These are phyloP conservation scores for Haliaeetus leucogaster DNA, from an alignment of 2,113 vertebrate genomes.

Conservation along the genomic window DNA sequence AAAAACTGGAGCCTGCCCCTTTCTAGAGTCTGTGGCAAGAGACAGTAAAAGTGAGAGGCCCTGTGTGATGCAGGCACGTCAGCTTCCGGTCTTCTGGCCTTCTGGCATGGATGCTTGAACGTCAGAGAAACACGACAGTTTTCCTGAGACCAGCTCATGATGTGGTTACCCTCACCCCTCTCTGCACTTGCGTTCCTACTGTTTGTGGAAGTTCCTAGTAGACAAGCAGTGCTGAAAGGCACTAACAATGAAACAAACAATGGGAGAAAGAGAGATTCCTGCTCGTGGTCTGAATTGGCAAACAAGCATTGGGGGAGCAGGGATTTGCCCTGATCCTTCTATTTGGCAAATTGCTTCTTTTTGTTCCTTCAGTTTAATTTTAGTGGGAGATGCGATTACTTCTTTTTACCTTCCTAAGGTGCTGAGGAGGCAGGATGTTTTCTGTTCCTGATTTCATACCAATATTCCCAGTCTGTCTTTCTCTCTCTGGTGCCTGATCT, in stretches of 20 bases:
- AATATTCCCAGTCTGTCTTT: neutral
- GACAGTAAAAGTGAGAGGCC: neutral
- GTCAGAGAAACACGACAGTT: fast-evolving
- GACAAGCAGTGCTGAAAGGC: neutral
- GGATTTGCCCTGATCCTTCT: neutral
- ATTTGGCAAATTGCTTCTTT: neutral
- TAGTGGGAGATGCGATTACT: neutral
- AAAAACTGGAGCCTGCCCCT: conserved; percentile 81
- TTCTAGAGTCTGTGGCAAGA: conserved; percentile 53
- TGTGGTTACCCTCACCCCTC: neutral
- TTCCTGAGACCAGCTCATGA: neutral
- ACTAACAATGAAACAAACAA: neutral
- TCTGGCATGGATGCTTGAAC: neutral
- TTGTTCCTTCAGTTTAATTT: neutral
- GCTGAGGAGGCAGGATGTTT: neutral
- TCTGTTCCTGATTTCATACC: neutral
- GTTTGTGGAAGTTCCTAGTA: neutral
- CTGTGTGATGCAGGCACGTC: fast-evolving
- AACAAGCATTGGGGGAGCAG: fast-evolving
- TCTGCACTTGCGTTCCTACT: neutral
- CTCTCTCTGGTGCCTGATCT: no score
- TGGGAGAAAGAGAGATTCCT: neutral
- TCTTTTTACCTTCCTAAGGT: neutral
- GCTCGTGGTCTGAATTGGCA: neutral
- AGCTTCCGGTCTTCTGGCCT: neutral